Evolutionary conservation across 2,888 invertebrate species (phyloP).

Genomic region (Pardosa pseudoannulata): DNA sequence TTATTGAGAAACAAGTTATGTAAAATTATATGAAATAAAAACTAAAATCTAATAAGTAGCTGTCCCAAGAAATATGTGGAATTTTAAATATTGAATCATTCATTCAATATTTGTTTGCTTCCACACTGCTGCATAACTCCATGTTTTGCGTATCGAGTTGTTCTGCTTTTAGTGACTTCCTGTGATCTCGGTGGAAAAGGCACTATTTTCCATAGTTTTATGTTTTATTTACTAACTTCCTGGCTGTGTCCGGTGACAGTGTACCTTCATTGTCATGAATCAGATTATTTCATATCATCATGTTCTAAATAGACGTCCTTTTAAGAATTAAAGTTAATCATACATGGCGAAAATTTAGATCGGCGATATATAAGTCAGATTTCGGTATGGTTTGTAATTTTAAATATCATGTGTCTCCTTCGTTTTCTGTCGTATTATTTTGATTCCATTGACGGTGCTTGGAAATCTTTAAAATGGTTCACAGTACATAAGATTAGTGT

Average conservation of each 20-base stretch:
- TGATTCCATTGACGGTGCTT: background rate
- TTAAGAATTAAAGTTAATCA: background rate
- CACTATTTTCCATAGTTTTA: too few species aligned
- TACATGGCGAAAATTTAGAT: background rate
- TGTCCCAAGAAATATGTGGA: too few species aligned
- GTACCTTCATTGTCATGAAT: background rate
- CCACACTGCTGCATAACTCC: too few species aligned
- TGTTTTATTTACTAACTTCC: slow-evolving; percentile 7
- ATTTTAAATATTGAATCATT: too few species aligned
- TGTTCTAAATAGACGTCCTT: background rate
- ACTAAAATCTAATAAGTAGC: too few species aligned
- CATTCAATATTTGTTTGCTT: too few species aligned
- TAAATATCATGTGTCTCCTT: background rate
- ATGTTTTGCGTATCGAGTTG: too few species aligned
- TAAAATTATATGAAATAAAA: too few species aligned
- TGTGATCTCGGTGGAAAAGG: too few species aligned
- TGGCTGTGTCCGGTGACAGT: background rate
- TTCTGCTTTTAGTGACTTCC: too few species aligned
- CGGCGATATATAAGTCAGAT: background rate
- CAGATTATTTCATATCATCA: background rate
- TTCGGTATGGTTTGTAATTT: background rate
- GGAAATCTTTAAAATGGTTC: background rate
- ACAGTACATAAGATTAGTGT: background rate
- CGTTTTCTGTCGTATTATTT: background rate
- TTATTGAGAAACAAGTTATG: too few species aligned